Percentiles rank a stretch among this genome's conserved stretches.
phyloP scores from a whole-genome alignment of 2,797 vertebrate species.

The Caiman crocodilus region DNA sequence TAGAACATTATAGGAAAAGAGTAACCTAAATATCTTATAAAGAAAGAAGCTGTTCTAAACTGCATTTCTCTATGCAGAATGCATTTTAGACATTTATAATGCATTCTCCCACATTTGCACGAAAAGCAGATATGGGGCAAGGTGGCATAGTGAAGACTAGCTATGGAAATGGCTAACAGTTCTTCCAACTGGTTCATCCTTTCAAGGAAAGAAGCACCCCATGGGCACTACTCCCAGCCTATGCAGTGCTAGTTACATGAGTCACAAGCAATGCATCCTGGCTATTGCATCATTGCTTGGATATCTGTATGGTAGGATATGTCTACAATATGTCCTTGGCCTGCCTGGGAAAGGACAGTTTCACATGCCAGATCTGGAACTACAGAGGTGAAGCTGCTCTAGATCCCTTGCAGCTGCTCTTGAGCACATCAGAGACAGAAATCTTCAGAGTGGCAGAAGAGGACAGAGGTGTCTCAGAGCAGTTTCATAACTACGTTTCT shows the following conservation, averaged over 20 bases:
- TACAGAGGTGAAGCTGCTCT: too few species aligned
- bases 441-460: too few species aligned
- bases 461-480: too few species aligned
- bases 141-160: background rate
- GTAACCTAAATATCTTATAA: background rate
- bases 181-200: background rate
- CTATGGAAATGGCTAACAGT: too few species aligned
- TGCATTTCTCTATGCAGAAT: background rate
- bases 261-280: background rate
- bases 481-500: too few species aligned
- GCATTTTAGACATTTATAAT: accelerated
- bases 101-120: background rate
- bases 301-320: background rate
- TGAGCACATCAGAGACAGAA: too few species aligned
- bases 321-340: too few species aligned
- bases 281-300: background rate
- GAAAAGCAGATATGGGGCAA: background rate
- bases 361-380: too few species aligned
- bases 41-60: accelerated
- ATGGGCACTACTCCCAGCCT: background rate
- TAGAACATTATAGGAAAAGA: background rate
- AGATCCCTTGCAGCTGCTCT: too few species aligned
- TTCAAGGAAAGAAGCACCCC: background rate
- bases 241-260: background rate
- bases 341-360: too few species aligned